Evolutionary conservation across 2,797 vertebrate genomes (phyloP), one percentile per base, ranked within the genome.

Genomic region (Chiroxiphia lanceolata): DNA sequence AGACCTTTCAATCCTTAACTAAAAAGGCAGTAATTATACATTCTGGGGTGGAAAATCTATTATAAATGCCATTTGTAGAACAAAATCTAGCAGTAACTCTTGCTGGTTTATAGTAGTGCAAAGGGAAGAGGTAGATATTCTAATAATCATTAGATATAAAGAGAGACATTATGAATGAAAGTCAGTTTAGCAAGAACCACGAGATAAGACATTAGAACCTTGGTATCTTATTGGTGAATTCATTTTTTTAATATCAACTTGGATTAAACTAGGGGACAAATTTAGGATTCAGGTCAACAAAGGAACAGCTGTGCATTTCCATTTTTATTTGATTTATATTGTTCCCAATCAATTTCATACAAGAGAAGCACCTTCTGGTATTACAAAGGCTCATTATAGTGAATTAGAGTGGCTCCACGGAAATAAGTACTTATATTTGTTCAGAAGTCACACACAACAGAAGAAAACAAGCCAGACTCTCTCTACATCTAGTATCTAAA

Each of bases 311-410:
- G 65, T 69, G 50, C 17, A 40, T 72, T 86, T 89, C 59, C 57
- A 72, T 75, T 93, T 90, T 86, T 64, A 91, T 91, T 91, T 79
- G 4, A 90, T 86, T 90, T 59, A 59, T 54, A 76, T 78, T 72
- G 47, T 59, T 81, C 45, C 50, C 13, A 61, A 81, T 72, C 0
- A 2, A 93, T 94, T 78, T 72, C 47, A 79, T 44, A 65, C 3
- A 91, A 59, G 45, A 86, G 69, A 90, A 91, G 38, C 18, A 95
- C 85, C 47, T 94, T 94, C 72, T 95, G 69, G 42, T 94, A 63
- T 69, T 59, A 82, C 31, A 83, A 81, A 83, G 44, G 68, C 11
- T 82, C 15, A 69, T 59, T 75, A 65, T 0, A 68, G 29, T 54
- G 50, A 86, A 83, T 64, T 90, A 86, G 77, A 86, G 34, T 51